These are phyloP conservation scores for Drosophila conformis DNA, from an alignment of 2,888 invertebrate genomes.

Conservation along the genomic window DNA sequence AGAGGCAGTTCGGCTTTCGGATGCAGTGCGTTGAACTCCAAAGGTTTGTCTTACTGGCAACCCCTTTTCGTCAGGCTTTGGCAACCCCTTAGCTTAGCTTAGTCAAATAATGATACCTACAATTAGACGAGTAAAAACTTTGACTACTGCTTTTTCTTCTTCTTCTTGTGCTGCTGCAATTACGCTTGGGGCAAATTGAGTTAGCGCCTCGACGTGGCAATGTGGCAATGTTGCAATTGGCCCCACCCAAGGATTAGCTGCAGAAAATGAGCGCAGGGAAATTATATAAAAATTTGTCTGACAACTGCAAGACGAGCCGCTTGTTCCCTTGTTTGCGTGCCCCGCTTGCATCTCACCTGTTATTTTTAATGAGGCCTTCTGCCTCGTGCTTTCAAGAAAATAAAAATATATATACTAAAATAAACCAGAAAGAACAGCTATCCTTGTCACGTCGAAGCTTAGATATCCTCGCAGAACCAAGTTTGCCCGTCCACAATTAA, in stretches of 20 bases:
- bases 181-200: slow-evolving; percentile 67
- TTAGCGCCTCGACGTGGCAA: slow-evolving; percentile 52
- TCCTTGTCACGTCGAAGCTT: neutral
- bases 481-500: neutral
- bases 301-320: slow-evolving; percentile 57
- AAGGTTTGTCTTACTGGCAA: neutral
- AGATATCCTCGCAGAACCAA: neutral
- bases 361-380: slow-evolving; percentile 68
- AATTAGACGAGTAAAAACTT: slow-evolving; percentile 72
- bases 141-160: slow-evolving; percentile 25
- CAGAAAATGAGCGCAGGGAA: slow-evolving; percentile 49
- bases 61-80: slow-evolving; percentile 6
- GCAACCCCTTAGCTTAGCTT: slow-evolving; percentile 21
- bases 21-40: neutral
- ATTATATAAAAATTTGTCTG: slow-evolving; percentile 61
- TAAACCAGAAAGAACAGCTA: neutral
- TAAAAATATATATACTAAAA: neutral
- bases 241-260: slow-evolving; percentile 37
- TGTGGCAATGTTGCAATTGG: slow-evolving; percentile 23
- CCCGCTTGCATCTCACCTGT: slow-evolving; percentile 35
- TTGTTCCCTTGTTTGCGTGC: slow-evolving; percentile 53
- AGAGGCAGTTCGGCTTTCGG: too few species aligned
- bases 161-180: slow-evolving; percentile 54
- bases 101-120: slow-evolving; percentile 72
- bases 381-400: slow-evolving; percentile 21